Conservation (phyloP, 2,797 vertebrate genomes). For the Halcyon leucocephala region DNA sequence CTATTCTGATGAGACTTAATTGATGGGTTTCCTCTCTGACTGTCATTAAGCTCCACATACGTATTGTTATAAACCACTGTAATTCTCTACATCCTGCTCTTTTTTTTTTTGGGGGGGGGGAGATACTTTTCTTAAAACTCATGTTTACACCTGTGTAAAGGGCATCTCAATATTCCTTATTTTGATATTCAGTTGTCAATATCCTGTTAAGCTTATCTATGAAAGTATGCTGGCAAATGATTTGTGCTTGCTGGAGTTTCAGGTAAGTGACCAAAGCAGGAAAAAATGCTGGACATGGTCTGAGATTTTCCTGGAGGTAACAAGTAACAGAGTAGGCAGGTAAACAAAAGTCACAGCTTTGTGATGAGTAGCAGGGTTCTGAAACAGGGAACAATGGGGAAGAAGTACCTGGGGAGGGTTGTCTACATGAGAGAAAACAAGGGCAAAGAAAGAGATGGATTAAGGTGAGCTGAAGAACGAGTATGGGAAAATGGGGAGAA, state of each 20-base stretch:
- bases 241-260: neutral
- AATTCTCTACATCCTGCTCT: neutral
- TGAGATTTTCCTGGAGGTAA: neutral
- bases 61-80: neutral
- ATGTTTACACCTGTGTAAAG: neutral
- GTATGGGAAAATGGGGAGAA: neutral
- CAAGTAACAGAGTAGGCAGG: neutral
- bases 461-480: neutral
- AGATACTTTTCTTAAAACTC: neutral
- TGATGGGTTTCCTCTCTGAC: neutral
- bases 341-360: neutral
- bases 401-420: neutral
- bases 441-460: neutral
- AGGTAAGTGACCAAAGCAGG: neutral
- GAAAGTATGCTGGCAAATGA: neutral
- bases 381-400: neutral
- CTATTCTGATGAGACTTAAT: neutral
- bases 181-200: neutral
- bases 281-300: rapidly evolving
- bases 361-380: neutral
- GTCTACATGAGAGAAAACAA: neutral
- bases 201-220: neutral
- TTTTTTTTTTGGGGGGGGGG: neutral
- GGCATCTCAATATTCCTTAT: neutral
- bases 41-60: neutral